Evolutionary conservation across 2,113 vertebrate species (phyloP).

Genomic region (Hypomesus transpacificus): DNA sequence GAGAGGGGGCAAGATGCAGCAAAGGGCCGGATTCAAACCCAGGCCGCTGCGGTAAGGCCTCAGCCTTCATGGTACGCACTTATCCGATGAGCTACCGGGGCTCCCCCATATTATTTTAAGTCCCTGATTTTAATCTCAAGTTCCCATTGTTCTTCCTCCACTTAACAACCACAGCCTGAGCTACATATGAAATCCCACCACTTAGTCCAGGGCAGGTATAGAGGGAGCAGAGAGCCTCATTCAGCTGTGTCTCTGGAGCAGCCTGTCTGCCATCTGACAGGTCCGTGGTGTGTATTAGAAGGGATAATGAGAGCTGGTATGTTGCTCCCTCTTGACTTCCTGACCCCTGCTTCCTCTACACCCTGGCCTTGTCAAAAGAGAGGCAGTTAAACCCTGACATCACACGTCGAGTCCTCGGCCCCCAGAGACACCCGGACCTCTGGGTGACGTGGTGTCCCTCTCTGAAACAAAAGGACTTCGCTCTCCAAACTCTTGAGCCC

Average conservation of each 20-base stretch:
- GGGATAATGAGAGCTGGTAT: constrained; percentile 62
- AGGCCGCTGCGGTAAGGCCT: too few relatives aligned
- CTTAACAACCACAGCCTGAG: constrained; percentile 45
- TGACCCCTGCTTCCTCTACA: constrained; percentile 36
- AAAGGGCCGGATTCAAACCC: too few relatives aligned
- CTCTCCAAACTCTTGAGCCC: constrained; percentile 47
- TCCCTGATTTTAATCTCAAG: background rate
- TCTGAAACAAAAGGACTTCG: constrained; percentile 40
- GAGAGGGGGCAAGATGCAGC: too few relatives aligned
- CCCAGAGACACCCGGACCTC: constrained; percentile 40
- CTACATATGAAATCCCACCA: background rate
- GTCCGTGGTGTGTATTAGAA: constrained; percentile 53
- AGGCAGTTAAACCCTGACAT: constrained; percentile 56
- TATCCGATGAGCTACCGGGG: too few relatives aligned
- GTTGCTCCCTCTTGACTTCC: constrained; percentile 57
- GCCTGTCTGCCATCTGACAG: constrained; percentile 47
- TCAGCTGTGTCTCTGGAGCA: constrained; percentile 48
- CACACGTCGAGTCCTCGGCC: constrained; percentile 34
- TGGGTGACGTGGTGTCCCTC: constrained; percentile 26
- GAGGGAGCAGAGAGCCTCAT: constrained; percentile 41
- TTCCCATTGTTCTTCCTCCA: constrained; percentile 28
- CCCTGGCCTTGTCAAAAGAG: constrained; percentile 42
- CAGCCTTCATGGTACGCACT: too few relatives aligned
- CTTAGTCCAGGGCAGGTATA: constrained; percentile 53
- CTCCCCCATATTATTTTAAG: too few relatives aligned